Base-by-base conservation (phyloP, 2,113 vertebrate species). In the Glaucomys volans region DNA sequence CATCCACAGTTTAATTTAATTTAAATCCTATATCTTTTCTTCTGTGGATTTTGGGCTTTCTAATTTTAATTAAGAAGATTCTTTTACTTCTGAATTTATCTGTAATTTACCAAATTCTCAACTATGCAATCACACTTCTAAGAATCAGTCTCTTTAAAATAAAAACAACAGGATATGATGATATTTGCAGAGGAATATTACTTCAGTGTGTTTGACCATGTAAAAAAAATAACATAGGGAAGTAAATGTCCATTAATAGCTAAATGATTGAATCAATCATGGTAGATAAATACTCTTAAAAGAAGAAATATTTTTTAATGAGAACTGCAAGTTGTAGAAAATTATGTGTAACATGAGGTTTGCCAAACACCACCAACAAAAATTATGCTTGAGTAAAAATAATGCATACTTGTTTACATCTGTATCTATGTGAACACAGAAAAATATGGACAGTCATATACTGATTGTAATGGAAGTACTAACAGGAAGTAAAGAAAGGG, bases 291-390 rank as follows among this genome's bases (percentile, higher is more conserved):
- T 20, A 69, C 2, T 11, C 26, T 30, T 62, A 20, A 84, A 84
- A 64, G 40, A 76, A 54, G 4, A 91, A 74, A 83, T 81, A 67
- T 57, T 91, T 85, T 87, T 86, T 50, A 81, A 69, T 35, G 44
- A 92, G 37, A 72, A 90, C 52, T 74, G 75, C 4, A 40, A 83
- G 67, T 50, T 87, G 20, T 67, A 42, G 20, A 17, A 76, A 85
- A 77, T 52, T 66, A 62, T 52, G 9, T 35, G 57, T 24, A 37
- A 66, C 35, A n/a, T 37, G 3, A 83, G 42, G 18, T 8, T 12
- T 64, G 2, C 28, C 40, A 96, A 75, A 62, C 10, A 52, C 17
- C 5, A 52, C 13, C 8, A 42, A n/a, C 18, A 64, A 84, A 82
- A 59, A 35, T 9, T 35, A 18, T 18, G 1, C 42, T 26, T 44